A percentile compares a stretch with the other conserved stretches of the same genome.
These are phyloP conservation scores for Sussaba pulchella DNA, from an alignment of 2,888 invertebrate species.

Conservation along the genomic window DNA sequence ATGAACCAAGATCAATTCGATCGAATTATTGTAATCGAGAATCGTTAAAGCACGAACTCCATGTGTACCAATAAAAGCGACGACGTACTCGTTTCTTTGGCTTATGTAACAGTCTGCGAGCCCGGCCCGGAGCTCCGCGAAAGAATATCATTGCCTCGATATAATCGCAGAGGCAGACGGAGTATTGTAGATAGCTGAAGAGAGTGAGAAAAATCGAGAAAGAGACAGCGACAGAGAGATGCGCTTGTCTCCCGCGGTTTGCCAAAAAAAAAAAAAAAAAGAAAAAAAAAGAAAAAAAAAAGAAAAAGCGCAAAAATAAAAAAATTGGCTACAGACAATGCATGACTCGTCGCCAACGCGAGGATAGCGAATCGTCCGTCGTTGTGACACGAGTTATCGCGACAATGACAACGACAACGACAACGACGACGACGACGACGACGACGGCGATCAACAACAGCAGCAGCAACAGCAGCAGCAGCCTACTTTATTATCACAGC, in stretches of 20 bases:
- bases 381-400: conserved; percentile 38
- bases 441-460: conserved; percentile 3
- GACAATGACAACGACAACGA: conserved; percentile 1
- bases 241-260: background rate
- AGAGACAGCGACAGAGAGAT: background rate
- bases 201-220: conserved; percentile 10
- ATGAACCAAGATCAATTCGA: background rate
- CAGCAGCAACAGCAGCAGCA: conserved; percentile 10
- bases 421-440: conserved; percentile 3
- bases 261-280: conserved; percentile 16
- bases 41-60: no score
- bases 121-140: background rate
- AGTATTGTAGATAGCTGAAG: background rate
- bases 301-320: no score
- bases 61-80: no score
- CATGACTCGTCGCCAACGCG: conserved; percentile 25
- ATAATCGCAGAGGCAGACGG: background rate
- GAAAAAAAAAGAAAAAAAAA: no score
- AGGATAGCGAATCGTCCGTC: background rate
- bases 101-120: conserved; percentile 30
- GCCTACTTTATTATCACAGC: conserved; percentile 47
- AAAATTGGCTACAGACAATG: conserved; percentile 37
- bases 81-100: background rate
- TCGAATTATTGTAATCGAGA: conserved; percentile 15
- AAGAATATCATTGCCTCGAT: conserved; percentile 55